Evolutionary conservation across 2,888 invertebrate species (phyloP).

Genomic region (Reticulitermes lucifugus): DNA sequence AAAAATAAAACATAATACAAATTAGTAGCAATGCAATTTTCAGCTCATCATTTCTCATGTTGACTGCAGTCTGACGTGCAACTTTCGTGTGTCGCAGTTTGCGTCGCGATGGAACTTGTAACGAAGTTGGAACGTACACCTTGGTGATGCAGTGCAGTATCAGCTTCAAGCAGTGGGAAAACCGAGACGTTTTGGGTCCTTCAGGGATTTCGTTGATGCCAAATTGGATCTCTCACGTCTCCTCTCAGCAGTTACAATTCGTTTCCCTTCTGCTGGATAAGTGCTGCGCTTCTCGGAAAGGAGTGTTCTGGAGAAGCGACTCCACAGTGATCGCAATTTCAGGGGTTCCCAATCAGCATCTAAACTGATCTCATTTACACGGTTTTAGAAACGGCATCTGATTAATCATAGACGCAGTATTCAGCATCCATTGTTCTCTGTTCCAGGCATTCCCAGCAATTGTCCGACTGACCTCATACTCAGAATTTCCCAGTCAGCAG

Average conservation of each 20-base stretch:
- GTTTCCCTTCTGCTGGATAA: background rate
- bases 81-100: too few relatives aligned
- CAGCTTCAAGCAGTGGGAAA: too few relatives aligned
- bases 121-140: constrained; percentile 3
- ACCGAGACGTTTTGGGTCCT: background rate
- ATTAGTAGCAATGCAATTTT: too few relatives aligned
- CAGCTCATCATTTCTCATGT: too few relatives aligned
- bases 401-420: too few relatives aligned
- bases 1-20: too few relatives aligned
- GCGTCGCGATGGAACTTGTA: background rate
- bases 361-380: background rate
- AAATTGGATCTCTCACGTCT: background rate
- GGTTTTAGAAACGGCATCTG: background rate
- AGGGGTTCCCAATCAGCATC: background rate
- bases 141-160: background rate
- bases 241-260: background rate
- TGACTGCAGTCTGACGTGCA: too few relatives aligned
- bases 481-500: too few relatives aligned
- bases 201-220: background rate
- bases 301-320: too few relatives aligned
- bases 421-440: background rate
- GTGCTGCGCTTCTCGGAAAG: background rate
- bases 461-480: background rate
- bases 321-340: background rate
- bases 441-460: background rate